phyloP scores from a whole-genome alignment of 2,888 invertebrate species.

The Drosophila anomalata region DNA sequence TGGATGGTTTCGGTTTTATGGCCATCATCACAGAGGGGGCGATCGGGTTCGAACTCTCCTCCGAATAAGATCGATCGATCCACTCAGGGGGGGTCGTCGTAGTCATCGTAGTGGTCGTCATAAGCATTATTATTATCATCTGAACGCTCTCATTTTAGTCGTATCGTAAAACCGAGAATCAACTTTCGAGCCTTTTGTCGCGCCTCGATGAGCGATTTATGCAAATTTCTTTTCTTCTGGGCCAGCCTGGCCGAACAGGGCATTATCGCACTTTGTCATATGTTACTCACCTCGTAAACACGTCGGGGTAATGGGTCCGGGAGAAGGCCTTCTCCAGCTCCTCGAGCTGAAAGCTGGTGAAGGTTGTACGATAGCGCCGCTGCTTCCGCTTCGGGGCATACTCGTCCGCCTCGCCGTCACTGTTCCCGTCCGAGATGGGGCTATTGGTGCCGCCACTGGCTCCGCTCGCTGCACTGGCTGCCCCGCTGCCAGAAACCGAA shows the following conservation, averaged over 20 bases:
- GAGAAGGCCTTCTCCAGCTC: conserved; percentile 98
- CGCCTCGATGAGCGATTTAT: conserved; percentile 55
- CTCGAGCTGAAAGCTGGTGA: conserved; percentile 97
- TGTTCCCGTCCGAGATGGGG: conserved; percentile 87
- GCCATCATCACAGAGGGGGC: conserved; percentile 4
- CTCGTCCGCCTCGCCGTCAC: conserved; percentile 89
- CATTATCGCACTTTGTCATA: conserved; percentile 41
- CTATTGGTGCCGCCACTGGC: conserved; percentile 83
- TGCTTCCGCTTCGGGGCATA: conserved; percentile 95
- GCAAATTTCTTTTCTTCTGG: conserved; percentile 52
- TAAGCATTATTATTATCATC: conserved; percentile 33
- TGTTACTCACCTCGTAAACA: conserved; percentile 93
- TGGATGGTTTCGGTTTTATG: background rate
- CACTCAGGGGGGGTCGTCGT: conserved; percentile 30
- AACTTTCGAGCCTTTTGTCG: conserved; percentile 22
- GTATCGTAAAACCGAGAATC: conserved; percentile 31
- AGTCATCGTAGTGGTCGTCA: conserved; percentile 15
- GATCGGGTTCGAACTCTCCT: conserved; percentile 3
- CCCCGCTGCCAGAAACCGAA: conserved; percentile 38
- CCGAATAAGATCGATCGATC: conserved; percentile 37
- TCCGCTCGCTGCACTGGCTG: conserved; percentile 81
- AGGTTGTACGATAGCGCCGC: conserved; percentile 95
- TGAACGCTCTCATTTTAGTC: conserved; percentile 6
- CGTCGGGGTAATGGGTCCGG: conserved; percentile 98
- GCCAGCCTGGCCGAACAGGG: background rate